phyloP scores from a whole-genome alignment of 2,888 invertebrate species.

The Psococerastis gibbosa region DNA sequence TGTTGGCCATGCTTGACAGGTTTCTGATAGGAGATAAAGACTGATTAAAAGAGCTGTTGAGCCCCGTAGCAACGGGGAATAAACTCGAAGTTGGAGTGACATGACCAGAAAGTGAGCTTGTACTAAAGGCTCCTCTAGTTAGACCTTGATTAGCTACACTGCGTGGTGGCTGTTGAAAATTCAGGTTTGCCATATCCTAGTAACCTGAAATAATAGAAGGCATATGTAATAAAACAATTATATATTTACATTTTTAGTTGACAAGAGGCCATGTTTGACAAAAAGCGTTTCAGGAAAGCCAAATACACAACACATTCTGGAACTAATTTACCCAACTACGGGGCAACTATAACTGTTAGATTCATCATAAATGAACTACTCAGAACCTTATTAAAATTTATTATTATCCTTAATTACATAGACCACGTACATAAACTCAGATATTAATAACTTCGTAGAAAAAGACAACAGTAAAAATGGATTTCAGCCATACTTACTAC shows the following conservation, averaged over 20 bases:
- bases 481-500: slow-evolving; percentile 14
- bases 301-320: not conserved
- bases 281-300: slow-evolving; percentile 11
- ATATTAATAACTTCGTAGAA: slow-evolving; percentile 14
- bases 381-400: too few relatives aligned
- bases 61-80: slow-evolving; percentile 32
- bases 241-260: too few relatives aligned
- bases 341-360: too few relatives aligned
- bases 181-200: slow-evolving; percentile 83
- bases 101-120: slow-evolving; percentile 51
- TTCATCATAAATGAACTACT: too few relatives aligned
- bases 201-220: slow-evolving; percentile 9
- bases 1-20: not conserved
- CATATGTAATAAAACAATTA: not conserved
- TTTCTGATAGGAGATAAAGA: slow-evolving; percentile 2
- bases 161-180: slow-evolving; percentile 75
- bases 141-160: slow-evolving; percentile 60
- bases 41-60: slow-evolving; percentile 14
- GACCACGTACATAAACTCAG: slow-evolving; percentile 8
- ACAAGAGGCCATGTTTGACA: slow-evolving; percentile 6
- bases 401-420: too few relatives aligned
- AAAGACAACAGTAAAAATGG: slow-evolving; percentile 16
- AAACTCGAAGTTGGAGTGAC: slow-evolving; percentile 50
- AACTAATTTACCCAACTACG: not conserved
- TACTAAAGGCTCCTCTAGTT: slow-evolving; percentile 42